A percentile compares a stretch with the other conserved stretches of the same genome.
phyloP scores from a whole-genome alignment of 2,888 invertebrate species.

The Platycheirus albimanus region DNA sequence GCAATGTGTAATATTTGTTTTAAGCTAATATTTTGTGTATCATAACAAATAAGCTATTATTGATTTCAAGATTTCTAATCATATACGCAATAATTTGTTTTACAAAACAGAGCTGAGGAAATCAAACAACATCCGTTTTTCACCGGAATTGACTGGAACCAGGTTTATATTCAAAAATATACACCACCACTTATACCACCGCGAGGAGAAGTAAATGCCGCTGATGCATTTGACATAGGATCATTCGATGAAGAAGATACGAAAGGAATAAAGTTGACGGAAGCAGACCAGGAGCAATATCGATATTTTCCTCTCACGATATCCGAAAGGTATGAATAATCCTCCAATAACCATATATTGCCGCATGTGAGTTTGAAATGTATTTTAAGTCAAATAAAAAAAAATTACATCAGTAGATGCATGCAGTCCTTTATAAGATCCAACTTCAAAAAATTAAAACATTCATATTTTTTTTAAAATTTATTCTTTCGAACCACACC shows the following conservation, averaged over 20 bases:
- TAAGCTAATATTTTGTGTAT: too few relatives aligned
- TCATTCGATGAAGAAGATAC: constrained; percentile 99
- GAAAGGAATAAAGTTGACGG: constrained; percentile 98
- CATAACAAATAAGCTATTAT: too few relatives aligned
- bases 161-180: constrained; percentile 99
- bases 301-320: constrained; percentile 99
- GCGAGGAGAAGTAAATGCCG: constrained; percentile 99
- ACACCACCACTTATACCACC: constrained; percentile 99
- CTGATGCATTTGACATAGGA: constrained; percentile 99
- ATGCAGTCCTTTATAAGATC: too few relatives aligned
- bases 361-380: too few relatives aligned
- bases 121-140: constrained; percentile 99
- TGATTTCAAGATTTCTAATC: not conserved
- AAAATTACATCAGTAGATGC: too few relatives aligned
- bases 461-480: too few relatives aligned
- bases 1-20: not conserved
- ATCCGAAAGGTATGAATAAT: constrained; percentile 89
- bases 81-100: constrained; percentile 1
- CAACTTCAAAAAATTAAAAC: too few relatives aligned
- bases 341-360: too few relatives aligned
- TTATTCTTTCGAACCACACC: too few relatives aligned
- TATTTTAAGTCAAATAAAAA: too few relatives aligned
- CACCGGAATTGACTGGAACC: constrained; percentile 99
- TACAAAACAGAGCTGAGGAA: constrained; percentile 91
- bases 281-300: constrained; percentile 98